A percentile compares a stretch with the other conserved stretches of the same genome.
phyloP scores from a whole-genome alignment of 2,113 vertebrate species.

The Dicentrarchus labrax region DNA sequence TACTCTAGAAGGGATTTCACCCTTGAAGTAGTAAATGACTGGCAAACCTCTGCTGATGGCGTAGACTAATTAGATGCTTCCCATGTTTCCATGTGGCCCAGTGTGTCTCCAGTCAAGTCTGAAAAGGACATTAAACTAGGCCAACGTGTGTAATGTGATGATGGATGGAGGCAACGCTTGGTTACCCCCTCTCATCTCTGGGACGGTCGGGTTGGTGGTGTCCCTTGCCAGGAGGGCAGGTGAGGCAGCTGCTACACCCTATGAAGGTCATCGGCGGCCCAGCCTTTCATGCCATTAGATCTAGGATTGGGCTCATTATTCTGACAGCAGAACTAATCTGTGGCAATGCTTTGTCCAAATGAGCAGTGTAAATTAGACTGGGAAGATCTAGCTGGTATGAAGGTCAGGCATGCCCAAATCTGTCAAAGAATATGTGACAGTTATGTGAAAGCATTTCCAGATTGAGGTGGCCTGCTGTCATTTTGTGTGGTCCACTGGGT shows the following conservation, averaged over 20 bases:
- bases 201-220: conserved; percentile 40
- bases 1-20: conserved; percentile 58
- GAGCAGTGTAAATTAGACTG: conserved; percentile 45
- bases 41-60: conserved; percentile 68
- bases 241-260: conserved; percentile 49
- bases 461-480: background rate
- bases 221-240: conserved; percentile 66
- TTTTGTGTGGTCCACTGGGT: conserved; percentile 12
- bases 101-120: conserved; percentile 70
- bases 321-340: conserved; percentile 58
- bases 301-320: conserved; percentile 53
- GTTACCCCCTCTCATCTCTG: conserved; percentile 68
- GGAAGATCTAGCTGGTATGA: conserved; percentile 33
- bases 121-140: conserved; percentile 79
- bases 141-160: conserved; percentile 75
- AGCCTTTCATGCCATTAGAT: conserved; percentile 43
- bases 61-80: conserved; percentile 76
- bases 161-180: conserved; percentile 76
- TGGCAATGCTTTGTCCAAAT: conserved; percentile 46
- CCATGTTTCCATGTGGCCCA: conserved; percentile 72
- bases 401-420: conserved; percentile 30
- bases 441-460: conserved; percentile 39
- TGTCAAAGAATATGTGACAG: conserved; percentile 35
- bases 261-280: conserved; percentile 64
- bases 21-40: conserved; percentile 71